Base-by-base conservation (phyloP, 2,797 vertebrate genomes). In the Halcyon chelicuti region DNA sequence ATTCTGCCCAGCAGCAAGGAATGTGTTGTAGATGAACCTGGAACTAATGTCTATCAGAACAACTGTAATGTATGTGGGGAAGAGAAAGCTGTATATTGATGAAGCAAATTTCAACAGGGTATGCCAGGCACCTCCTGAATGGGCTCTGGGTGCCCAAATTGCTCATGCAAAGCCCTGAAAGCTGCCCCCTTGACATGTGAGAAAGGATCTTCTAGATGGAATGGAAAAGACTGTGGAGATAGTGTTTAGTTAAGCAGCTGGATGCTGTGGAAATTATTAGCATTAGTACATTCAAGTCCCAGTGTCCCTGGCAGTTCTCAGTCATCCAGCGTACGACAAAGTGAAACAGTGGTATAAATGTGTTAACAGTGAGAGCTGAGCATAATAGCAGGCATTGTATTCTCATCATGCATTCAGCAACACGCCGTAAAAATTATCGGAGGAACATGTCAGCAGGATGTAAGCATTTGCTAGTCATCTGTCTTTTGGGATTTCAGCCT, bases 401-500 rank as follows among this genome's bases (percentile, higher is more conserved):
- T 84, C 76, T 77, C 73, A 75, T 90, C 86, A 67, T 0, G 54
- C 67, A 25, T 88, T 91, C 96, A 67, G 66, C 70, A 93, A 19
- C 76, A 73, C 1, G 0, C 90, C 94, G 31, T 88, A 94, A 84
- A 92, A 93, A 90, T 92, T 94, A 88, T 70, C 70, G 14, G 85
- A 73, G 70, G 70, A 77, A 28, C 67, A 76, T 96, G 88, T 90
- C 94, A 93, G 88, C 91, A 94, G 77, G 58, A 82, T 94, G 83
- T 88, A 93, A 86, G 91, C 71, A 67, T 96, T 94, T 95, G 77
- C 61, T 92, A 76, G 55, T 92, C 83, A 74, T 88, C 71, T 94
- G 88, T 79, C 90, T 92, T 80, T 13, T 31, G 94, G 90, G 93
- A 94, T 90, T 96, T 94, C 71, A 90, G 94, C 90, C 79, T 73